Percentiles rank a stretch among this genome's conserved stretches.
Conservation (phyloP, 2,113 vertebrate genomes). For the Carassius carassius region DNA sequence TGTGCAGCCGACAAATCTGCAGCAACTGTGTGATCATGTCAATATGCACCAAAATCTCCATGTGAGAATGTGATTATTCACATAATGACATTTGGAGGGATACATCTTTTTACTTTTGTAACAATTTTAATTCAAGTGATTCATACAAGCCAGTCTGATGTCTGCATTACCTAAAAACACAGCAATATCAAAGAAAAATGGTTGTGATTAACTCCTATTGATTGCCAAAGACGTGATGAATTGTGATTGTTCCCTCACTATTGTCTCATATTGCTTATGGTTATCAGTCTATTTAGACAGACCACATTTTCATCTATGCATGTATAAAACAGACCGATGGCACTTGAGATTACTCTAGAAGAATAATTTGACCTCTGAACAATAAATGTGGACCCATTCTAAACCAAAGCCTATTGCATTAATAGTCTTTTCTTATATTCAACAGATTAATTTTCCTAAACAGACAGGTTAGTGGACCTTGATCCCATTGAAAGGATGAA, state of each 20-base stretch:
- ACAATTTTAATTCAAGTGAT: not conserved
- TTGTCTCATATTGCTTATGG: constrained; percentile 2
- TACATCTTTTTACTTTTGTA: not conserved
- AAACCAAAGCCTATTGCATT: constrained; percentile 77
- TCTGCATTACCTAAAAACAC: not conserved
- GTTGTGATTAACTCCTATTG: not conserved
- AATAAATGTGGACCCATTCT: constrained; percentile 68
- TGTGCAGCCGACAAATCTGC: too few species aligned
- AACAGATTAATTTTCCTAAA: constrained; percentile 85
- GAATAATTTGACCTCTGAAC: constrained; percentile 65
- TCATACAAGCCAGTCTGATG: not conserved
- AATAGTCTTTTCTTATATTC: constrained; percentile 83
- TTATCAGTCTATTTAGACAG: constrained; percentile 10
- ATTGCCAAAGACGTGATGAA: constrained; percentile 23
- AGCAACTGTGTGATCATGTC: too few species aligned
- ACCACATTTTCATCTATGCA: not conserved
- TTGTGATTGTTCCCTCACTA: not conserved
- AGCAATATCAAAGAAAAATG: not conserved
- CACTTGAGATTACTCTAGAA: constrained; percentile 37
- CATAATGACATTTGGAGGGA: not conserved
- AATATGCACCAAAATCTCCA: too few species aligned
- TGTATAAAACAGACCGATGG: not conserved
- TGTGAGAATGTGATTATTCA: too few species aligned
- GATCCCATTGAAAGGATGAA: constrained; percentile 71
- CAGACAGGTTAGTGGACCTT: constrained; percentile 82